These are phyloP conservation scores for Drosophila mojavensis DNA, from an alignment of 1,140 invertebrate species.

Conservation along the genomic window DNA sequence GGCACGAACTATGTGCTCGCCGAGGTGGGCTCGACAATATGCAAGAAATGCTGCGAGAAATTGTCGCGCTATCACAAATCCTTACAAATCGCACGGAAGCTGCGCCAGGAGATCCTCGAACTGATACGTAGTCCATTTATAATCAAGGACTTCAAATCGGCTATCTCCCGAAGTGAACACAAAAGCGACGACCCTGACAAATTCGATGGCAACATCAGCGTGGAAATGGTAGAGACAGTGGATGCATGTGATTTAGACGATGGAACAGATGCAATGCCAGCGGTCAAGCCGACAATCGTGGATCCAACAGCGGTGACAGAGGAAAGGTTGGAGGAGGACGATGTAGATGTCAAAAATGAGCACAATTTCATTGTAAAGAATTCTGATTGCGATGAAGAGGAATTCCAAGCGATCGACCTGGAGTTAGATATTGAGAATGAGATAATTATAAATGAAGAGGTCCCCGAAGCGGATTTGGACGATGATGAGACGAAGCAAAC, in stretches of 20 bases:
- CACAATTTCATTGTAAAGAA: conserved; percentile 44
- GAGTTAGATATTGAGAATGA: conserved; percentile 71
- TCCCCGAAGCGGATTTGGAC: conserved; percentile 37
- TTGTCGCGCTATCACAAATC: conserved; percentile 67
- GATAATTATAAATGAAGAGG: conserved; percentile 68
- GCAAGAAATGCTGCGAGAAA: conserved; percentile 71
- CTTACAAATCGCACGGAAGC: conserved; percentile 60
- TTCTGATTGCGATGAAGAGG: conserved; percentile 40
- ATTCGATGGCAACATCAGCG: conserved; percentile 1
- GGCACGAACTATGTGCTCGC: conserved; percentile 56
- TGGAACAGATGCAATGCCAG: conserved; percentile 6
- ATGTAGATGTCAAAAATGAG: conserved; percentile 20
- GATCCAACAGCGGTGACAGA: conserved; percentile 16
- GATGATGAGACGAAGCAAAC: conserved; percentile 24
- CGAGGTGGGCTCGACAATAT: conserved; percentile 59
- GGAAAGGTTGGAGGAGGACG: conserved; percentile 17
- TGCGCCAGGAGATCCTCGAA: conserved; percentile 66
- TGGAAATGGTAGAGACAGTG: conserved; percentile 29
- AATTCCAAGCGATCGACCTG: conserved; percentile 56
- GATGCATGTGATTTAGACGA: conserved; percentile 35
- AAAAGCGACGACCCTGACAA: conserved; percentile 24
- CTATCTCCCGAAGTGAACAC: conserved; percentile 22
- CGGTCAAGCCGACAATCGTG: conserved; percentile 32
- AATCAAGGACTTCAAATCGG: conserved; percentile 50
- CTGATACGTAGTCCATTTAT: conserved; percentile 63